phyloP scores from a whole-genome alignment of 2,797 vertebrate species.

The Lycodopsis pacificus region DNA sequence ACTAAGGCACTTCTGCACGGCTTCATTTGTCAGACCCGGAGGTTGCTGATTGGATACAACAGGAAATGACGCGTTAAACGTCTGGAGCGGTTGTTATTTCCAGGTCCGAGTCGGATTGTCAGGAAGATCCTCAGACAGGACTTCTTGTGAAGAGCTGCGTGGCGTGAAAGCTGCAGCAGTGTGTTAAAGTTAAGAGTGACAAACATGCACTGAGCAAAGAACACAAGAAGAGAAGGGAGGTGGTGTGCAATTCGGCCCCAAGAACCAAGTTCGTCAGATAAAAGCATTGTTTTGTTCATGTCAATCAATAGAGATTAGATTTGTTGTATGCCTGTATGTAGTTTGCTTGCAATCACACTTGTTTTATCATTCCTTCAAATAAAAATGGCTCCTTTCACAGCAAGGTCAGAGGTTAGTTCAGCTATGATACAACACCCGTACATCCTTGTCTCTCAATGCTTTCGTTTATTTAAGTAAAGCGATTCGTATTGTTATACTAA shows the following conservation, averaged over 20 bases:
- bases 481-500: too few relatives aligned
- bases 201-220: neutral
- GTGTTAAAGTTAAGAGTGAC: neutral
- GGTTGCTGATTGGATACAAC: too few relatives aligned
- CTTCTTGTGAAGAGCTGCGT: too few relatives aligned
- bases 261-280: neutral
- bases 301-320: too few relatives aligned
- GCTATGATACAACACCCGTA: neutral
- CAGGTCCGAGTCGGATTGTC: too few relatives aligned
- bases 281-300: neutral
- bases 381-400: neutral
- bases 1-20: too few relatives aligned
- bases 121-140: too few relatives aligned
- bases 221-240: neutral
- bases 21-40: too few relatives aligned
- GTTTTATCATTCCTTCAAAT: neutral
- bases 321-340: neutral
- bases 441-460: too few relatives aligned
- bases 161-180: neutral
- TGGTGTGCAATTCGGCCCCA: too few relatives aligned
- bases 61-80: too few relatives aligned
- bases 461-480: neutral
- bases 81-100: too few relatives aligned
- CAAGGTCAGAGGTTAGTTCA: neutral
- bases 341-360: neutral